A percentile compares a stretch with the other conserved stretches of the same genome.
These are phyloP conservation scores for Lacerta agilis DNA, from an alignment of 2,797 vertebrate genomes.

Conservation along the genomic window DNA sequence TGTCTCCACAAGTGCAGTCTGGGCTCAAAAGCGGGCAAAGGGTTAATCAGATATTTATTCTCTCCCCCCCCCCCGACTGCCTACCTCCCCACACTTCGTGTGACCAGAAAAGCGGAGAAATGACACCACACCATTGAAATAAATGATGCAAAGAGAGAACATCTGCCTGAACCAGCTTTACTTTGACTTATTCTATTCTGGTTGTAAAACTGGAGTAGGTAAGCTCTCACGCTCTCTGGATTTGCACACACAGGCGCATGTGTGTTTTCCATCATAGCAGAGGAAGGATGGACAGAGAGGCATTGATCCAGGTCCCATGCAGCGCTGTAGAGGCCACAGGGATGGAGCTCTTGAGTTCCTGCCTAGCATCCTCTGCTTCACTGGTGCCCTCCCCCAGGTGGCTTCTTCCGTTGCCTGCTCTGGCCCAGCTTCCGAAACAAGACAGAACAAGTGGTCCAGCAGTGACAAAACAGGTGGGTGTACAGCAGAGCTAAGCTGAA, in stretches of 20 bases:
- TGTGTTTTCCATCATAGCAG: not conserved
- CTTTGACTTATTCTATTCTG: not conserved
- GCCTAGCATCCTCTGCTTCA: not conserved
- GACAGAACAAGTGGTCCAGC: not conserved
- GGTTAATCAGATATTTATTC: not conserved
- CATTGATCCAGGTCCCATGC: not conserved
- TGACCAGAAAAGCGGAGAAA: not conserved
- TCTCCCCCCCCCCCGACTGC: too few relatives aligned
- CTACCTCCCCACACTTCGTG: too few relatives aligned
- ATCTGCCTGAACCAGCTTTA: not conserved
- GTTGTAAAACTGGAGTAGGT: not conserved
- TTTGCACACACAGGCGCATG: too few relatives aligned
- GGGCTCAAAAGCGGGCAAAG: conserved; percentile 52
- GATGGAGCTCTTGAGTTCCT: not conserved
- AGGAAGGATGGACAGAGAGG: not conserved
- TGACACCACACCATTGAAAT: not conserved
- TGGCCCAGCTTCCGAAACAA: not conserved
- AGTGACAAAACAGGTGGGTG: not conserved
- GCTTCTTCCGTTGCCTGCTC: not conserved
- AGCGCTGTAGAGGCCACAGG: too few relatives aligned
- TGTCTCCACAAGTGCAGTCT: not conserved
- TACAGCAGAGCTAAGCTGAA: not conserved
- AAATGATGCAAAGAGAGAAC: not conserved
- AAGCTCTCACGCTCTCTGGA: too few relatives aligned
- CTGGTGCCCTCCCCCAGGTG: not conserved